Percentiles rank a stretch among this genome's conserved stretches.
These are phyloP conservation scores for Lypha dubia DNA, from an alignment of 2,888 invertebrate genomes.

Conservation along the genomic window DNA sequence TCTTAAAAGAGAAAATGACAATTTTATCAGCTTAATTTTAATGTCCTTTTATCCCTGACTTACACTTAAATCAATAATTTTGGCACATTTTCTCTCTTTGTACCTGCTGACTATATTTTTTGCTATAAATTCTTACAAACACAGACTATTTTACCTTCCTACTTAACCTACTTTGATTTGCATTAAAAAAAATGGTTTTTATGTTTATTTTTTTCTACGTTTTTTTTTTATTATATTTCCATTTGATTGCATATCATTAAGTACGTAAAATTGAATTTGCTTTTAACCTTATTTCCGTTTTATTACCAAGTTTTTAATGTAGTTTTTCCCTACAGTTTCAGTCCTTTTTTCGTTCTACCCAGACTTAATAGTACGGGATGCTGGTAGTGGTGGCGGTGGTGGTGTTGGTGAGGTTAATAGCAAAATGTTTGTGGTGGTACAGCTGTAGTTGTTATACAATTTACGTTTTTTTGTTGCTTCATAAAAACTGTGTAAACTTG, in stretches of 20 bases:
- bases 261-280: conserved; percentile 71
- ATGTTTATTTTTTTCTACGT: conserved; percentile 44
- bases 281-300: conserved; percentile 72
- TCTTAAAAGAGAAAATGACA: neutral
- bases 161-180: conserved; percentile 74
- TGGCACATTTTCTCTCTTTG: conserved; percentile 4
- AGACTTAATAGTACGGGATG: conserved; percentile 11
- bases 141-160: conserved; percentile 52
- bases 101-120: neutral
- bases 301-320: conserved; percentile 70
- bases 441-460: conserved; percentile 32
- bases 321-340: conserved; percentile 46
- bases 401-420: neutral
- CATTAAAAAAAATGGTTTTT: conserved; percentile 67
- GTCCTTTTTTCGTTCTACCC: conserved; percentile 17
- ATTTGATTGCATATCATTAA: conserved; percentile 73
- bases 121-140: neutral
- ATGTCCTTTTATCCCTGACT: conserved; percentile 6
- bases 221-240: conserved; percentile 63
- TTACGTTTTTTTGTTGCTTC: conserved; percentile 18
- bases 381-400: neutral
- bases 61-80: conserved; percentile 26
- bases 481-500: conserved; percentile 51
- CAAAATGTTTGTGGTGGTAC: conserved; percentile 30
- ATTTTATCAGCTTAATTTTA: conserved; percentile 6